These are phyloP conservation scores for Kuschelorhynchus macadamiae DNA, from an alignment of 2,888 invertebrate species.

Conservation along the genomic window DNA sequence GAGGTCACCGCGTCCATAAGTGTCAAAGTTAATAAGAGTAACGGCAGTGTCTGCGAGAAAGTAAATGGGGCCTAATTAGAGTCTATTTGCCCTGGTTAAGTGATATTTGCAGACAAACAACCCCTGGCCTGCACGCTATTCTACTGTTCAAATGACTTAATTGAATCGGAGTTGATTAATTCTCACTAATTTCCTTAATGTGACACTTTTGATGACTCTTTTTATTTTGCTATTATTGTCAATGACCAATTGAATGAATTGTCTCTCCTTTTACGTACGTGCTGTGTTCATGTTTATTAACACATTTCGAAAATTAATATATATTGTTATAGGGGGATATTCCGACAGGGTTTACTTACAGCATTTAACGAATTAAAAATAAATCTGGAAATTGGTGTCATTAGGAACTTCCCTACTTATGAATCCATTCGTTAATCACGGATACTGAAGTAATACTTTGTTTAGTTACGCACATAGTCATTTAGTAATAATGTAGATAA, in stretches of 20 bases:
- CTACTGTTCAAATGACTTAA: constrained; percentile 33
- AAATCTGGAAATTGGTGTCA: too few species aligned
- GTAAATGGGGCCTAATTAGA: constrained; percentile 39
- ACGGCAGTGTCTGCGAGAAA: constrained; percentile 37
- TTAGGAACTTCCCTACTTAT: too few species aligned
- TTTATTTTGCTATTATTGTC: background rate
- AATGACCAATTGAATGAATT: background rate
- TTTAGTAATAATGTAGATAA: too few species aligned
- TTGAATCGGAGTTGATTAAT: constrained; percentile 42
- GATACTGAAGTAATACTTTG: too few species aligned
- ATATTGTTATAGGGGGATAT: too few species aligned
- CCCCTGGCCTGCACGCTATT: constrained; percentile 24
- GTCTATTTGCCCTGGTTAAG: constrained; percentile 35
- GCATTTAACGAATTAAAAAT: too few species aligned
- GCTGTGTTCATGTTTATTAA: too few species aligned
- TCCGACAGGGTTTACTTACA: too few species aligned
- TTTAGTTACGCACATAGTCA: too few species aligned
- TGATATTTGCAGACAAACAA: constrained; percentile 35
- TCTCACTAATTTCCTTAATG: constrained; percentile 24
- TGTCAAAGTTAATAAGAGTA: constrained; percentile 36
- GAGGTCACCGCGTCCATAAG: constrained; percentile 25
- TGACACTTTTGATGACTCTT: background rate
- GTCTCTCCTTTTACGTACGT: too few species aligned
- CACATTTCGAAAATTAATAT: too few species aligned
- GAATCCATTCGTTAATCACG: too few species aligned